Base-by-base conservation (phyloP, 2,797 vertebrate genomes). In the Amblyraja radiata region DNA sequence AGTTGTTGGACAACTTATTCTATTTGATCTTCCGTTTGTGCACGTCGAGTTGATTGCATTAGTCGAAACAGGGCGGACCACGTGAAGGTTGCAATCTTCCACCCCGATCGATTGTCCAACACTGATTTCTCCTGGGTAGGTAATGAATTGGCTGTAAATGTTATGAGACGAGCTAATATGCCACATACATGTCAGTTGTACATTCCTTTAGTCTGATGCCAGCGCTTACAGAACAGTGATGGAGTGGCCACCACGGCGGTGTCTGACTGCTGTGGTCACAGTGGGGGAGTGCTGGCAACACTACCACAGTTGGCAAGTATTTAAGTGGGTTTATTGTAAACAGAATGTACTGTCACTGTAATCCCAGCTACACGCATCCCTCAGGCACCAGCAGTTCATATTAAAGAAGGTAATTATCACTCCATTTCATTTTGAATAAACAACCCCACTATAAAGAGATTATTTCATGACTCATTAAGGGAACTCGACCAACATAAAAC, bases 341-440 rank as follows among this genome's bases (percentile, higher is more conserved):
- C n/a, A 68, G 84, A 36, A 65, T 1, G 16, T 8, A 68, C 61
- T 68, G 16, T 36, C 63, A 88, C 21, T 36, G 63, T 1, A 86
- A 88, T n/a, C 36, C 32, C 61, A 21, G 84, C 63, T 10, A 32
- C n/a, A 10, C 88, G 28, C n/a, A 21, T 68, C n/a, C n/a, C 28
- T 10, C 61, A 68, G 14, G 16, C n/a, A 5, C 54, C 9, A 14
- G 5, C 32, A 6, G 32, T 32, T 79, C 32, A 32, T 18, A 18
- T 36, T 63, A 65, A 6, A 88, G 28, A 28, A 65, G 61, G 58
- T 68, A 68, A 63, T 88, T 88, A 16, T 68, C 61, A 61, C 54
- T 18, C 63, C 16, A 16, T 88, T 88, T 88, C n/a, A 88, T 88
- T 88, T 68, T 36, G 36, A 88, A 68, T 88, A 88, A 88, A 88